A percentile compares a stretch with the other conserved stretches of the same genome.
Conservation (phyloP, 2,113 vertebrate species). For the Nothobranchius furzeri region DNA sequence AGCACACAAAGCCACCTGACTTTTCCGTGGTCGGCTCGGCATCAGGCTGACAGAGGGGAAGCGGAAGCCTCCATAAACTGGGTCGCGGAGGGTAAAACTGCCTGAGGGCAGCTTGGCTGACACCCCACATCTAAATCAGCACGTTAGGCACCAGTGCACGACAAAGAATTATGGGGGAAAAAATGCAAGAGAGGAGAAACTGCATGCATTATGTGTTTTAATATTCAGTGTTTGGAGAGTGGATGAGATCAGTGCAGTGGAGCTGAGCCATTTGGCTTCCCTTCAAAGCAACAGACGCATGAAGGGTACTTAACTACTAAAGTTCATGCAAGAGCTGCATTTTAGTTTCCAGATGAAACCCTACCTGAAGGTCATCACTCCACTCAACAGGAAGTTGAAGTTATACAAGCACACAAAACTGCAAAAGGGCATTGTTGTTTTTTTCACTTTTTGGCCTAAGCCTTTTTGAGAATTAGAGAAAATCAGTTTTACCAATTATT, state of each 20-base stretch:
- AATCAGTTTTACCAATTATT: not conserved
- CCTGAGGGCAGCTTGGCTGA: constrained; percentile 60
- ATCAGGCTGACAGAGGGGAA: constrained; percentile 39
- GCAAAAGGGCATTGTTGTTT: not conserved
- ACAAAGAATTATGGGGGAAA: constrained; percentile 36
- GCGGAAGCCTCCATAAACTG: constrained; percentile 54
- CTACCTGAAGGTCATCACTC: constrained; percentile 42
- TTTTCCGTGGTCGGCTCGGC: constrained; percentile 19
- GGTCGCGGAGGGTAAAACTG: constrained; percentile 57
- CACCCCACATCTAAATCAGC: constrained; percentile 63
- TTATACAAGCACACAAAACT: not conserved
- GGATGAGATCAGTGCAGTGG: constrained; percentile 56
- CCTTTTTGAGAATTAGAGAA: not conserved
- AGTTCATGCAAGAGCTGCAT: constrained; percentile 9
- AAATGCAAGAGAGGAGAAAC: constrained; percentile 43
- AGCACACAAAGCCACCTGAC: constrained; percentile 41
- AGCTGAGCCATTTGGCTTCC: constrained; percentile 63
- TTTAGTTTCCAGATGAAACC: constrained; percentile 21
- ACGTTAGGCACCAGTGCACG: constrained; percentile 44
- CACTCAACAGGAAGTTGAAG: constrained; percentile 6
- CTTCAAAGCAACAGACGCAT: constrained; percentile 48
- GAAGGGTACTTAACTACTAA: constrained; percentile 32
- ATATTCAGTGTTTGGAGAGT: constrained; percentile 57
- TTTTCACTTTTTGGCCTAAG: not conserved
- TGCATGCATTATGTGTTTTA: constrained; percentile 56